These are phyloP conservation scores for Platysternon megacephalum DNA, from an alignment of 2,113 vertebrate genomes.

Conservation along the genomic window DNA sequence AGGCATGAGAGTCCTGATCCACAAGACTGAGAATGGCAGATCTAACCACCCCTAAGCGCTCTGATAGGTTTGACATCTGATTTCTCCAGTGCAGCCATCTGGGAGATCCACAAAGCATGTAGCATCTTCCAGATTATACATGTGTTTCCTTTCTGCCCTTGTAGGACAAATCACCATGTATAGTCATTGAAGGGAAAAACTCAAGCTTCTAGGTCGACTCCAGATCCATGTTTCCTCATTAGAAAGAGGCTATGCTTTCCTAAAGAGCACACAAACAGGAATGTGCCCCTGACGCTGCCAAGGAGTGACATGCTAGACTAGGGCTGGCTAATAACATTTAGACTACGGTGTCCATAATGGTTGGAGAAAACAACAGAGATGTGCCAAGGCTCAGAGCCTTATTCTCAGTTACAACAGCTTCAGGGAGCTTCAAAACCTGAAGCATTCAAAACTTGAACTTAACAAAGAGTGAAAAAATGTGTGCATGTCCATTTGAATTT, in stretches of 20 bases:
- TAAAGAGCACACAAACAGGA: constrained; percentile 17
- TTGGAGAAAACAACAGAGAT: not conserved
- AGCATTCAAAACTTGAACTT: not conserved
- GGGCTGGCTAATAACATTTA: not conserved
- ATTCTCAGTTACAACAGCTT: rapidly evolving
- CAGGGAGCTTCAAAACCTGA: not conserved
- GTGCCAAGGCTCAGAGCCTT: not conserved
- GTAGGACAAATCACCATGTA: constrained; percentile 47
- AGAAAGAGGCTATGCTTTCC: not conserved
- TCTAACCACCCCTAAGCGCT: constrained; percentile 9
- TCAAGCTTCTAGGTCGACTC: constrained; percentile 2
- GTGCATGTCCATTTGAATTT: not conserved
- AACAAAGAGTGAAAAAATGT: not conserved
- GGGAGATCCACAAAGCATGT: constrained; percentile 2
- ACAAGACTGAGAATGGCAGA: constrained; percentile 2
- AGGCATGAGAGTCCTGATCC: not conserved
- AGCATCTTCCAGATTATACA: constrained; percentile 29
- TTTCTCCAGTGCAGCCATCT: constrained; percentile 15
- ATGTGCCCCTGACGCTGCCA: not conserved
- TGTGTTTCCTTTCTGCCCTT: constrained; percentile 38
- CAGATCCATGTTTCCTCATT: not conserved
- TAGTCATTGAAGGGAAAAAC: not conserved
- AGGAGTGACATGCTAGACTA: not conserved
- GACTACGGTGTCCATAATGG: rapidly evolving
- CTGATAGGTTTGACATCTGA: constrained; percentile 2